Conservation (phyloP, 2,113 vertebrate species). For the Archocentrus centrarchus region DNA sequence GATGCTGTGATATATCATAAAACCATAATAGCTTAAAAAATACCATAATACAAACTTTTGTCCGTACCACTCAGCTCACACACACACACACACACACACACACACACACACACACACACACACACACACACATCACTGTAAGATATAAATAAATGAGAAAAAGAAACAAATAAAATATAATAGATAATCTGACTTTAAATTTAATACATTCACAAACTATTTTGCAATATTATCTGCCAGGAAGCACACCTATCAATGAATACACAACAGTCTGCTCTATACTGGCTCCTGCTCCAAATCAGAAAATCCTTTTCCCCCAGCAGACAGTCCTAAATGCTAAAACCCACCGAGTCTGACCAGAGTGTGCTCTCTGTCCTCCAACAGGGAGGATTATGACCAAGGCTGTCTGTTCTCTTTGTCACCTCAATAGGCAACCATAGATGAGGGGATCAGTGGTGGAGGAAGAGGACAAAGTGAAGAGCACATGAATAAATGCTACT, state of each 20-base stretch:
- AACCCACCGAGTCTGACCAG: not conserved
- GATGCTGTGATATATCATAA: too few relatives aligned
- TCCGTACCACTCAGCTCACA: too few relatives aligned
- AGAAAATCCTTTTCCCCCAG: not conserved
- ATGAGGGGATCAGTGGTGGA: not conserved
- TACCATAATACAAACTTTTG: too few relatives aligned
- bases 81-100: too few relatives aligned
- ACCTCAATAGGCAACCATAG: not conserved
- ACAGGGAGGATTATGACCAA: not conserved
- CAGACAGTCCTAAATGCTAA: not conserved
- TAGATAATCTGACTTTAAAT: too few relatives aligned
- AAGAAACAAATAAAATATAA: too few relatives aligned
- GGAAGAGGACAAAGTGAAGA: conserved; percentile 1
- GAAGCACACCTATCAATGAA: not conserved
- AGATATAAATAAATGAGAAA: too few relatives aligned
- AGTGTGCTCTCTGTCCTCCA: not conserved
- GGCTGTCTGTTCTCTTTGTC: not conserved
- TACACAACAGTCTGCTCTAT: not conserved
- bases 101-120: too few relatives aligned
- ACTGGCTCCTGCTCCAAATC: not conserved
- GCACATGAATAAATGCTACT: conserved; percentile 7
- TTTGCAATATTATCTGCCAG: not conserved
- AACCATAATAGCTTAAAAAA: too few relatives aligned
- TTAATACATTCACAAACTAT: not conserved
- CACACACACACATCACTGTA: too few relatives aligned